phyloP scores from a whole-genome alignment of 2,888 invertebrate genomes.

The Cosmia trapezina region DNA sequence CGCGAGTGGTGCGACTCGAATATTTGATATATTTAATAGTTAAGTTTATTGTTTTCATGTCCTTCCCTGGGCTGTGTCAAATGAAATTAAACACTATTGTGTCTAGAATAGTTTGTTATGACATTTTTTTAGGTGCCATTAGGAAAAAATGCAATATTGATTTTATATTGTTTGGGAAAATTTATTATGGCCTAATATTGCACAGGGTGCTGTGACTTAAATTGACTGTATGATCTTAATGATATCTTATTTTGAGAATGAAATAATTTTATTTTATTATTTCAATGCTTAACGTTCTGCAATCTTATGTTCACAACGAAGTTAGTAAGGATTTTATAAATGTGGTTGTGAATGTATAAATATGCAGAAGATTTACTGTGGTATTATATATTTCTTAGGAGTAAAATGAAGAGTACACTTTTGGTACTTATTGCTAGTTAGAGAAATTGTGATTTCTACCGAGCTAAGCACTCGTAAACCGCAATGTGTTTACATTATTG shows the following conservation, averaged over 20 bases:
- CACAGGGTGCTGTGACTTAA: conserved; percentile 72
- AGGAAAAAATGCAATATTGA: conserved; percentile 56
- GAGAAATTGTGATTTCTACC: conserved; percentile 74
- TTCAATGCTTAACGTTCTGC: conserved; percentile 49
- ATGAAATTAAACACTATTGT: conserved; percentile 72
- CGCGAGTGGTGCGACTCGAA: conserved; percentile 57
- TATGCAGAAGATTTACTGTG: conserved; percentile 67
- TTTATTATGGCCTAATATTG: conserved; percentile 71
- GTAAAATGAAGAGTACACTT: conserved; percentile 74
- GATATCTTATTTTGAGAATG: conserved; percentile 46
- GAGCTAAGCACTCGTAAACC: conserved; percentile 72
- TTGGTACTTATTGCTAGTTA: conserved; percentile 79
- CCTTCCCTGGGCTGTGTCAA: conserved; percentile 76
- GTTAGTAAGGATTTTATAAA: conserved; percentile 68
- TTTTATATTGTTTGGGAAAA: conserved; percentile 58
- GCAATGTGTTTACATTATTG: conserved; percentile 69
- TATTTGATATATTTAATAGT: conserved; percentile 59
- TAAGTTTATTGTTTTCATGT: conserved; percentile 68
- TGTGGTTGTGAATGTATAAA: conserved; percentile 82
- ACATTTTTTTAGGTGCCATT: conserved; percentile 69
- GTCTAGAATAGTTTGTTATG: conserved; percentile 70
- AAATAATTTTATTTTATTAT: conserved; percentile 43
- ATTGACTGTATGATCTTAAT: conserved; percentile 41
- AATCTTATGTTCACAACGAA: conserved; percentile 77
- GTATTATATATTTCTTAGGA: conserved; percentile 73